Evolutionary conservation across 1,140 invertebrate genomes (phyloP).

Genomic region (Pantala flavescens): DNA sequence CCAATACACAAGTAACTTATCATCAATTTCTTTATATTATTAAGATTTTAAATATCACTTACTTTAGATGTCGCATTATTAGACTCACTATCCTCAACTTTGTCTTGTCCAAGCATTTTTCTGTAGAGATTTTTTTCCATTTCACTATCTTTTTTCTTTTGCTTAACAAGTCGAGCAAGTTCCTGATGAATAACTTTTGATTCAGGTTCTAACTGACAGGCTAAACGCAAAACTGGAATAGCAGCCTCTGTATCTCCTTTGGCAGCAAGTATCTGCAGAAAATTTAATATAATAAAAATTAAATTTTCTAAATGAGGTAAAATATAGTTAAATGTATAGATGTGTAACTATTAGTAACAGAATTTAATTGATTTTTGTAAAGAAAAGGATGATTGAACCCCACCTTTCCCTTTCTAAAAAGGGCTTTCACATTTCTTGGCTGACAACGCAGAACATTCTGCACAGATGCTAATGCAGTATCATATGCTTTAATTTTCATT

Average conservation of each 20-base stretch:
- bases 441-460: slow-evolving; percentile 69
- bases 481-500: slow-evolving; percentile 70
- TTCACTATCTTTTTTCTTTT: slow-evolving; percentile 41
- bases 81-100: not conserved
- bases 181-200: slow-evolving; percentile 46
- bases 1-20: not conserved
- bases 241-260: slow-evolving; percentile 50
- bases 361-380: too few species aligned
- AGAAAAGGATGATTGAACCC: slow-evolving; percentile 25
- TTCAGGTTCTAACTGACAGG: slow-evolving; percentile 46
- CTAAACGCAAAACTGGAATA: slow-evolving; percentile 44
- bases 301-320: slow-evolving; percentile 25
- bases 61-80: not conserved
- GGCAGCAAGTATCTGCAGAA: slow-evolving; percentile 44
- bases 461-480: slow-evolving; percentile 68
- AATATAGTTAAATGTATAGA: not conserved
- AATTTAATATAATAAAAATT: slow-evolving; percentile 22
- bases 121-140: slow-evolving; percentile 52
- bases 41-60: not conserved
- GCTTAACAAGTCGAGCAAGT: slow-evolving; percentile 44
- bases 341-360: slow-evolving; percentile 12
- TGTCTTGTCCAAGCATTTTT: slow-evolving; percentile 47
- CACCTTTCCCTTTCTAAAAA: slow-evolving; percentile 75
- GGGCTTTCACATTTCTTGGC: slow-evolving; percentile 77
- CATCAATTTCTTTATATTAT: not conserved